phyloP scores from a whole-genome alignment of 2,797 vertebrate species.

The Phrynocephalus vlangalii region DNA sequence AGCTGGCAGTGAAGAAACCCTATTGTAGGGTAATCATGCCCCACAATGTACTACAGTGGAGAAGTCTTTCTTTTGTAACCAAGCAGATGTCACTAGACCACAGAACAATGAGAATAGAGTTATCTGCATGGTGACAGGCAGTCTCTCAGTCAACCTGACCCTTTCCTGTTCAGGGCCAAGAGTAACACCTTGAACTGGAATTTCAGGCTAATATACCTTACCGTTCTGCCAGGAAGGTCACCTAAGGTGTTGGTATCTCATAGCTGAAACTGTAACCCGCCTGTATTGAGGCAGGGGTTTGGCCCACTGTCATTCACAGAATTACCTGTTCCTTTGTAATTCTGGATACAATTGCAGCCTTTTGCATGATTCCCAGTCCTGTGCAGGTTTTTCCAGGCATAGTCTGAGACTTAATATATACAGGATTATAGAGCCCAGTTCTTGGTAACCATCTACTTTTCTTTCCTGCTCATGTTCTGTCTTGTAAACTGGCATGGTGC shows the following conservation, averaged over 20 bases:
- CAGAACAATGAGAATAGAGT: neutral
- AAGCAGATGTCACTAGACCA: neutral
- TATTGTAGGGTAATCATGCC: neutral
- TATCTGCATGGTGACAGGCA: neutral
- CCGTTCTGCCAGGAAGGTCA: too few species aligned
- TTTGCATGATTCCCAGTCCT: neutral
- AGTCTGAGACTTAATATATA: constrained; percentile 19
- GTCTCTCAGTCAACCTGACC: too few species aligned
- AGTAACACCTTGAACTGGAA: too few species aligned
- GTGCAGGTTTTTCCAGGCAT: neutral
- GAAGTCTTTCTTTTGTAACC: neutral
- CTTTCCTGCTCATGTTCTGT: constrained; percentile 25
- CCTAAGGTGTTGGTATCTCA: neutral
- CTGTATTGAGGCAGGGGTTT: neutral
- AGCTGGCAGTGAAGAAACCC: neutral
- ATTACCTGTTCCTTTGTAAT: neutral
- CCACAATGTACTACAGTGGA: neutral
- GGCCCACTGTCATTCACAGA: neutral
- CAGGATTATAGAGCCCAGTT: constrained; percentile 46
- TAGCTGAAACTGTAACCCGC: neutral
- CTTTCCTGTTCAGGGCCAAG: too few species aligned
- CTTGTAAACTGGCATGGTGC: constrained; percentile 47
- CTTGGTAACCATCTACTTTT: constrained; percentile 58
- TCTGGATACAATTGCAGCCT: neutral
- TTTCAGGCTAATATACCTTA: too few species aligned